Conservation (phyloP, 2,888 invertebrate species). For the Teleogryllus oceanicus region DNA sequence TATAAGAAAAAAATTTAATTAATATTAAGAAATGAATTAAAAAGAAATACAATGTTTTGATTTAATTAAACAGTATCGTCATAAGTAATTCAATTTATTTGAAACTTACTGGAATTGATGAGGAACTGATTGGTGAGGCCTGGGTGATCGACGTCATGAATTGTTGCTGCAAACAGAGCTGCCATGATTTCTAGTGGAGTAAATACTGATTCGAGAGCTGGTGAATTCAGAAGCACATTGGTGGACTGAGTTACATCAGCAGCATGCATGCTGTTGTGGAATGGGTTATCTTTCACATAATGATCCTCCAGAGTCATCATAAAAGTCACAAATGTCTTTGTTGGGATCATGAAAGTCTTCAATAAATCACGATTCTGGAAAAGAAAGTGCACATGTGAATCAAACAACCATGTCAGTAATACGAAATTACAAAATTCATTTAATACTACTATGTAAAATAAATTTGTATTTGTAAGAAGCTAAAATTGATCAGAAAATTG, state of each 20-base stretch:
- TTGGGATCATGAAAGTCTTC: constrained; percentile 88
- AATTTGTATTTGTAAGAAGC: no score
- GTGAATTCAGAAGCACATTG: constrained; percentile 91
- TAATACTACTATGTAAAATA: no score
- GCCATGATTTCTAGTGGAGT: constrained; percentile 94
- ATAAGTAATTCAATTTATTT: no score
- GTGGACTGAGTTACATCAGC: constrained; percentile 98
- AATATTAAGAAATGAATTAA: no score
- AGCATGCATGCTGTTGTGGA: constrained; percentile 98
- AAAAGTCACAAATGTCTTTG: constrained; percentile 92
- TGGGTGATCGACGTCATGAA: constrained; percentile 99
- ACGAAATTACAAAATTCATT: no score
- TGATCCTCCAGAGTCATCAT: constrained; percentile 98
- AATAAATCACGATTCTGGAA: constrained; percentile 76
- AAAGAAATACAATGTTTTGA: no score
- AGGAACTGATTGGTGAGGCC: constrained; percentile 99
- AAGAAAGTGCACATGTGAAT: neutral
- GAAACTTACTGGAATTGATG: constrained; percentile 82
- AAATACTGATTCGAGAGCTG: constrained; percentile 96
- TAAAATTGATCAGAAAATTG: no score
- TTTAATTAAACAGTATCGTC: no score
- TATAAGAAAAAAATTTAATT: no score
- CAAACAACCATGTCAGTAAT: no score
- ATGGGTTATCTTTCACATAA: constrained; percentile 96
- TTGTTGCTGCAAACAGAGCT: constrained; percentile 95